These are phyloP conservation scores for Crioceris asparagi DNA, from an alignment of 2,888 invertebrate species.

Conservation along the genomic window DNA sequence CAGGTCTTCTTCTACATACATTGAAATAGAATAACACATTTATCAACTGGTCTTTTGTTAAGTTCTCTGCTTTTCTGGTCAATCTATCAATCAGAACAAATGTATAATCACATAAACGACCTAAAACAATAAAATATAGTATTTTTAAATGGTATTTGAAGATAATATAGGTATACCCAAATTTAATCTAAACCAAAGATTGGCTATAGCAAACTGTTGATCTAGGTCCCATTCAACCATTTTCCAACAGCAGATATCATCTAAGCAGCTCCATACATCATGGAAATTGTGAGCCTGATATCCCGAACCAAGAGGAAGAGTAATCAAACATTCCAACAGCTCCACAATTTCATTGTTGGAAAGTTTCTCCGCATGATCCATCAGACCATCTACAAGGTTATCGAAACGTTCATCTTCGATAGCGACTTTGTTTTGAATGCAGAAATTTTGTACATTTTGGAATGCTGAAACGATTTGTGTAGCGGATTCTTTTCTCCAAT, in stretches of 20 bases:
- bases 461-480: conserved; percentile 31
- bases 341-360: conserved; percentile 46
- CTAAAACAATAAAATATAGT: conserved; percentile 27
- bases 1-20: conserved; percentile 43
- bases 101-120: conserved; percentile 46
- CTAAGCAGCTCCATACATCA: conserved; percentile 56
- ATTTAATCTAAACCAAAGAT: conserved; percentile 54
- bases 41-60: conserved; percentile 52
- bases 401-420: conserved; percentile 32
- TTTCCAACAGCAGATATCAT: conserved; percentile 48
- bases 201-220: conserved; percentile 46
- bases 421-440: conserved; percentile 25
- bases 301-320: conserved; percentile 44
- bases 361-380: conserved; percentile 44
- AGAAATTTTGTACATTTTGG: conserved; percentile 24
- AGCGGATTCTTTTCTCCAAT: conserved; percentile 26
- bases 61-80: conserved; percentile 44
- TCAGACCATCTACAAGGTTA: conserved; percentile 34
- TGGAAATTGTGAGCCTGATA: conserved; percentile 48
- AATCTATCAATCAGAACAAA: conserved; percentile 44
- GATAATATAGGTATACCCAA: conserved; percentile 20
- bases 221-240: conserved; percentile 43
- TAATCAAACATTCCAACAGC: conserved; percentile 42
- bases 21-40: conserved; percentile 59
- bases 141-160: background rate